Evolutionary conservation across 2,797 vertebrate species (phyloP), one percentile per base, ranked within the genome.

Genomic region (Heterohyrax brucei): DNA sequence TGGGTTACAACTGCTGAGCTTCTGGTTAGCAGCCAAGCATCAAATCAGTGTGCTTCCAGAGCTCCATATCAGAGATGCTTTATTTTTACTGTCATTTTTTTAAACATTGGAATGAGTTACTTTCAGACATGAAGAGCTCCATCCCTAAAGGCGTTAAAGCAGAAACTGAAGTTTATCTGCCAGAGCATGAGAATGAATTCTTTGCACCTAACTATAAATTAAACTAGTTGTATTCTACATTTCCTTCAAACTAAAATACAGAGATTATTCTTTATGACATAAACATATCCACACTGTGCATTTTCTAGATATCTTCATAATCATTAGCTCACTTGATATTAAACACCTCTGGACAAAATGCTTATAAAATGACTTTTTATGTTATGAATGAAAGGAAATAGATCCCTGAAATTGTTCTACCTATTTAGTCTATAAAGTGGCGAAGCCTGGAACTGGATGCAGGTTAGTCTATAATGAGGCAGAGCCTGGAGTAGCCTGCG

Each of bases 321-420:
- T 73, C 10, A 79, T 96, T 84, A 64, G 33, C n/a, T 81, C 59
- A 53, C 13, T 30, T 68, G 33, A 90, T 56, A 50, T 88, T 88
- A 81, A 70, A 75, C n/a, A 68, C 81, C 33, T 84, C 1, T 87
- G 85, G 78, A 46, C 1, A 88, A 22, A 24, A 76, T 62, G 1
- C 59, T 79, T 76, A 28, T 88, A 80, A 30, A 76, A 46, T 28
- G 62, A 95, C 68, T 84, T 93, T 87, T 72, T 89, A n/a, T 30
- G 87, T 93, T 89, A 95, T 75, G 53, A 53, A 33, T 50, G 18
- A 93, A 93, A 77, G 62, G 64, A 79, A 89, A n/a, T 7, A 78
- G 82, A 68, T 30, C 16, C 10, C 33, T 89, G n/a, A 92, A 88
- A 59, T 61, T 61, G 33, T 93, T 92, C 6, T 30, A 59, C 76